Base-by-base conservation (phyloP, 2,113 vertebrate species). In the Petaurus breviceps region DNA sequence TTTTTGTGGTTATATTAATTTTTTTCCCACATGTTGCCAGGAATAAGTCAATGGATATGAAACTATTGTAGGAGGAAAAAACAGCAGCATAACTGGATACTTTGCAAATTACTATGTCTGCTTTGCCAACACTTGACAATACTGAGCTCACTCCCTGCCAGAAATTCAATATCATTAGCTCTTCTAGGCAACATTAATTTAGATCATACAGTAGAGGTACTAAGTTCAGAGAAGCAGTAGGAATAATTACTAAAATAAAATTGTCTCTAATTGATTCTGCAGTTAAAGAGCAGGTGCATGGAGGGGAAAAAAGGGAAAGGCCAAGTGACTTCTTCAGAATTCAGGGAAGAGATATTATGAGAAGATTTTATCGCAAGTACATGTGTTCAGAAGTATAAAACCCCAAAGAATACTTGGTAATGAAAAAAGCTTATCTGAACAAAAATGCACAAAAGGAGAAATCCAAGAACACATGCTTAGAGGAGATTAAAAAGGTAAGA, bases 401-500 rank as follows among this genome's bases (percentile, higher is more conserved):
- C 93, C 51, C 19, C 52, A 90, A 92, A 54, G 89, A 96, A 47
- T 22, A 92, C 12, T 89, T 25, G 28, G n/a, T 61, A 91, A 50
- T 28, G 2, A 53, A 61, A 90, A 77, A 93, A 57, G n/a, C 12
- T 93, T 51, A 54, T 68, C 51, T 54, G 77, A 52, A 91, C 28
- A 90, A 55, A 37, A 57, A 51, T 28, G 91, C 46, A 77, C 14
- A 52, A 93, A 90, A 90, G 31, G 11, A 84, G 68, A 93, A 95
- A n/a, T 54, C 50, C 93, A 94, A 68, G 19, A 94, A 89, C 43
- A 91, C 0, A 28, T 53, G 14, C 50, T 91, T 92, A 95, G 68
- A 25, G 25, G 90, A 90, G 37, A 94, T 77, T 84, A 43, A n/a
- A 96, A 92, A 90, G 26, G 46, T 93, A 96, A 96, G 9, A 57